These are phyloP conservation scores for Gallinago paraguaiae DNA, from an alignment of 2,113 vertebrate species.

Conservation along the genomic window DNA sequence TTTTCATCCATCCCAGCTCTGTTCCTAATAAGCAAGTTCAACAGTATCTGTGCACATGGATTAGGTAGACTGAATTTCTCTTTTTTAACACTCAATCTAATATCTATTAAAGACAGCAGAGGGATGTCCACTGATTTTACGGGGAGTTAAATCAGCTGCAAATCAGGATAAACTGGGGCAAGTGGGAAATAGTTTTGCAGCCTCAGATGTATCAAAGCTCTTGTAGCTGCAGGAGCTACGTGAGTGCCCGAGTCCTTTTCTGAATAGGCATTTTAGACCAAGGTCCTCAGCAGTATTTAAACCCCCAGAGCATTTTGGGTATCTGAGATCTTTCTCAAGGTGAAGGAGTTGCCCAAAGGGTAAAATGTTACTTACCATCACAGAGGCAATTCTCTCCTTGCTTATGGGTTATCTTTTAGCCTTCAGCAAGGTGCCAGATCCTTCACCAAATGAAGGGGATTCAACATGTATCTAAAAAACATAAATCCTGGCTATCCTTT, in stretches of 20 bases:
- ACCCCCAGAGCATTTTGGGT: background rate
- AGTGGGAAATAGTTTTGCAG: background rate
- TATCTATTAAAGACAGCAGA: background rate
- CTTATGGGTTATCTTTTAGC: background rate
- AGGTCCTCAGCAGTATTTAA: background rate
- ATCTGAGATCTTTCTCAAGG: background rate
- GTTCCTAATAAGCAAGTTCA: background rate
- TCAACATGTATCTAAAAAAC: background rate
- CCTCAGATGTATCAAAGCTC: background rate
- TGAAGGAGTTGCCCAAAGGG: accelerated
- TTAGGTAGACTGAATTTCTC: background rate
- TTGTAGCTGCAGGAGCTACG: background rate
- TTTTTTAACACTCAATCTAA: background rate
- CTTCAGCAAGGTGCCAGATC: background rate
- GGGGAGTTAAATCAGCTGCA: background rate
- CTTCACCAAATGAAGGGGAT: background rate
- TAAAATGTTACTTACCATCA: background rate
- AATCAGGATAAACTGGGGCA: background rate
- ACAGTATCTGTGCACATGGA: background rate
- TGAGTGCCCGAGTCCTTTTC: background rate
- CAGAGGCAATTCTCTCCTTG: background rate
- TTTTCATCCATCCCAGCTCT: background rate
- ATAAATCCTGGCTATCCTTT: background rate
- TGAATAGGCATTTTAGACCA: background rate
- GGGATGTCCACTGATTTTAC: background rate